phyloP scores from a whole-genome alignment of 1,140 invertebrate species.

The Cyrtorhinus lividipennis region DNA sequence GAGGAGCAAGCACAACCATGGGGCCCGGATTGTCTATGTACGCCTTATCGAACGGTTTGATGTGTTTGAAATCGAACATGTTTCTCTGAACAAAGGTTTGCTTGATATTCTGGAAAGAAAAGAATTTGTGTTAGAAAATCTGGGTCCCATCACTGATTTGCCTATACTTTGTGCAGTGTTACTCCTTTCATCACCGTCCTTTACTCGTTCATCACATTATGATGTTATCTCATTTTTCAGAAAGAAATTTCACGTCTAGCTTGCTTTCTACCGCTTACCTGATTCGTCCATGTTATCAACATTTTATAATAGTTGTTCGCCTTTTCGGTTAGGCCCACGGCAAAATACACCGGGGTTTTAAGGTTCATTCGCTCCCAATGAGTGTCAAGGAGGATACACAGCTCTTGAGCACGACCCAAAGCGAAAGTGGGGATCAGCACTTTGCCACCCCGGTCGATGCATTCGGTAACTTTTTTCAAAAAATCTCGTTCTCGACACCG shows the following conservation, averaged over 20 bases:
- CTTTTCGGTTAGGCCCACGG: conserved; percentile 92
- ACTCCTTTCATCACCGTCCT: no score
- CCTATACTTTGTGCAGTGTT: no score
- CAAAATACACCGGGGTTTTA: conserved; percentile 97
- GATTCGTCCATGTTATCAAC: conserved; percentile 99
- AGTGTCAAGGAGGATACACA: conserved; percentile 95
- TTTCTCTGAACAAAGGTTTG: conserved; percentile 99
- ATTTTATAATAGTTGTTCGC: conserved; percentile 99
- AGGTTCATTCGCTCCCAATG: conserved; percentile 98
- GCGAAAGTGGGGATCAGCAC: conserved; percentile 99
- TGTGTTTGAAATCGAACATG: conserved; percentile 99
- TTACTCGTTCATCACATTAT: no score
- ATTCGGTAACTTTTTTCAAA: conserved; percentile 92
- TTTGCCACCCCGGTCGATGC: conserved; percentile 78
- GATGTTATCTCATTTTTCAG: no score
- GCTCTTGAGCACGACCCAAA: conserved; percentile 91
- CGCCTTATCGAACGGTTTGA: conserved; percentile 91
- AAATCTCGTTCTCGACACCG: conserved; percentile 93
- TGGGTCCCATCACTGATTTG: no score
- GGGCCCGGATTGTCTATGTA: conserved; percentile 96
- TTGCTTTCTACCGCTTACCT: no score
- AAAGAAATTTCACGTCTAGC: no score
- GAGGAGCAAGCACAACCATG: conserved; percentile 99
- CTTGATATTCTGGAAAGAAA: conserved; percentile 98
- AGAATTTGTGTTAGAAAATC: no score